phyloP scores from a whole-genome alignment of 2,113 vertebrate species.

The Archilochus colubris region DNA sequence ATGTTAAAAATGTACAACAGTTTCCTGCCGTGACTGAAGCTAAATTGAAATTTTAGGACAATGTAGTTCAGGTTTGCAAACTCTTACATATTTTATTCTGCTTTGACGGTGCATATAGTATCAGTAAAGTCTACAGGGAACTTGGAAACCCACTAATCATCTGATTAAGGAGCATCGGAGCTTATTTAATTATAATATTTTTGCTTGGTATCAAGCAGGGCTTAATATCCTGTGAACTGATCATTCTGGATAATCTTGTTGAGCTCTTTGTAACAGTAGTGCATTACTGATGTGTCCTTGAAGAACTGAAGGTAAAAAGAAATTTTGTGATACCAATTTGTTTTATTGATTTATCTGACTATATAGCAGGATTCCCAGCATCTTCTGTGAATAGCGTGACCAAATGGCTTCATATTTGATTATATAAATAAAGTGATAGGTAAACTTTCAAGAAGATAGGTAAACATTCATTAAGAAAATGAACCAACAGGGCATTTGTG shows the following conservation, averaged over 20 bases:
- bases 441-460: too few relatives aligned
- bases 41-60: not conserved
- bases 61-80: not conserved
- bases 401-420: not conserved
- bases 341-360: conserved; percentile 46
- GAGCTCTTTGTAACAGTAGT: not conserved
- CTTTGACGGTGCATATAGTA: not conserved
- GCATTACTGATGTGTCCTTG: not conserved
- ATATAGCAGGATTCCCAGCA: not conserved
- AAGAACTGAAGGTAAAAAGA: not conserved
- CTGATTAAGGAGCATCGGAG: not conserved
- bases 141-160: not conserved
- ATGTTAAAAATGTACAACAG: not conserved
- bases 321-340: not conserved
- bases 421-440: not conserved
- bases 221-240: not conserved
- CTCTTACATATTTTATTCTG: not conserved
- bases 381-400: not conserved
- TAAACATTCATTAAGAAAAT: not conserved
- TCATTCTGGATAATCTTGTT: not conserved
- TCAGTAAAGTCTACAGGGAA: not conserved
- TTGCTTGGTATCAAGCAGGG: not conserved
- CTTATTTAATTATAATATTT: conserved; percentile 20
- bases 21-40: not conserved
- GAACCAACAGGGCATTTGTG: not conserved